These are phyloP conservation scores for pig (Sus scrofa) DNA, from an alignment of 2,113 vertebrate species.

Conservation along the genomic window T2T-Sscrofa CM000815.6:85134001-85134500, in stretches of 20 bases:
- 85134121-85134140: background rate
- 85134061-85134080: background rate
- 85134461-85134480: background rate
- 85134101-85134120: background rate
- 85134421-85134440: background rate
- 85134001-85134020: background rate
- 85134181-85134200: no score
- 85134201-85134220: background rate
- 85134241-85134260: background rate
- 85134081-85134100: background rate
- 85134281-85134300: no score
- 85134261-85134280: no score
- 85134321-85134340: background rate
- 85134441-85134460: background rate
- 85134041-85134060: background rate
- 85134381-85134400: background rate
- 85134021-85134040: background rate
- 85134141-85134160: background rate
- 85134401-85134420: background rate
- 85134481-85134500: background rate
- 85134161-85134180: no score
- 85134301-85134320: accelerated
- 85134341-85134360: background rate
- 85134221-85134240: background rate
- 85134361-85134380: background rate